These are phyloP conservation scores for Huso huso DNA, from an alignment of 2,797 vertebrate species.

Conservation along the genomic window DNA sequence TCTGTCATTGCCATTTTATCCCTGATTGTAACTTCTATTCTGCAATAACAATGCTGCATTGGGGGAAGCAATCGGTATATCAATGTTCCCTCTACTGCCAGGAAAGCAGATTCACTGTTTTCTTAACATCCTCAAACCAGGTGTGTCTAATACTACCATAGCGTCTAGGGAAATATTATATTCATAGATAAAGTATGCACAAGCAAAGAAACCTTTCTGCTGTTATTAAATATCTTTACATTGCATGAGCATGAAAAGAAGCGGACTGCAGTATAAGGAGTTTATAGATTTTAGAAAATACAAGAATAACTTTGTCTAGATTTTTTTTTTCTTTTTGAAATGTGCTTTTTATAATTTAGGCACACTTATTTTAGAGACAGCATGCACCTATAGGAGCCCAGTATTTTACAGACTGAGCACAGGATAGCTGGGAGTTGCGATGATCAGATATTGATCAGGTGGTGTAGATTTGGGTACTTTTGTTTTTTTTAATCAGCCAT, in stretches of 20 bases:
- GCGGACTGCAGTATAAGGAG: conserved; percentile 2
- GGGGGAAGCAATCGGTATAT: too few species aligned
- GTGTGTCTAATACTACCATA: too few species aligned
- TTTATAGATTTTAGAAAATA: conserved; percentile 18
- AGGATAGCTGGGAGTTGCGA: conserved; percentile 48
- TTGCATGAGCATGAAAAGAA: conserved; percentile 4
- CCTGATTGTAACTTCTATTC: too few species aligned
- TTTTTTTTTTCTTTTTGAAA: conserved; percentile 31
- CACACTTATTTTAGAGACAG: conserved; percentile 45
- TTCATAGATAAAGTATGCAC: neutral
- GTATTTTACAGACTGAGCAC: conserved; percentile 44
- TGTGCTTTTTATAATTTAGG: conserved; percentile 45
- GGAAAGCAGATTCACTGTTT: too few species aligned
- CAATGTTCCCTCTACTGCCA: too few species aligned
- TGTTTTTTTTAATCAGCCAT: conserved; percentile 38
- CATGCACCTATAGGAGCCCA: conserved; percentile 50
- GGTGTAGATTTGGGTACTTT: conserved; percentile 17
- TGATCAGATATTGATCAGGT: conserved; percentile 36
- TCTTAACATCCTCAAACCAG: too few species aligned
- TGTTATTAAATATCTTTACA: too few species aligned
- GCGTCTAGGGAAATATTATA: too few species aligned
- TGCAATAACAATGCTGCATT: too few species aligned
- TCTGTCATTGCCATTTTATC: too few species aligned
- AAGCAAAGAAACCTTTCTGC: conserved; percentile 17
- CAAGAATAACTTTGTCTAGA: conserved; percentile 20